A percentile compares a stretch with the other conserved stretches of the same genome.
phyloP scores from a whole-genome alignment of 2,113 vertebrate species.

The Vicugna pacos region DNA sequence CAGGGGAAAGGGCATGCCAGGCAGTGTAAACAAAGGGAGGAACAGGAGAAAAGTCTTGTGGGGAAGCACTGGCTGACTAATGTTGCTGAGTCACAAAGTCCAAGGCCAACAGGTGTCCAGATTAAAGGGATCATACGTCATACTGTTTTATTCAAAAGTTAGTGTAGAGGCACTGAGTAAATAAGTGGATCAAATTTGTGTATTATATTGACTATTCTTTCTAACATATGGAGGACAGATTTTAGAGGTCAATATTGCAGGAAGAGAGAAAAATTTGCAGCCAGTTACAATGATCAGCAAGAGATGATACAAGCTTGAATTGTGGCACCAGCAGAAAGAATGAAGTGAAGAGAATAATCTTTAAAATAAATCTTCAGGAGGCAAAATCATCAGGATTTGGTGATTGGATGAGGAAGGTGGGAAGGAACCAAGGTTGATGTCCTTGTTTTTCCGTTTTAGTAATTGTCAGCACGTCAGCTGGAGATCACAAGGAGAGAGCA shows the following conservation, averaged over 20 bases:
- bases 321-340: not conserved
- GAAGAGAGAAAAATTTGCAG: not conserved
- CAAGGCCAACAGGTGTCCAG: not conserved
- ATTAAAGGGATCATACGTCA: not conserved
- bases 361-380: not conserved
- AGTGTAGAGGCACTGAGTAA: not conserved
- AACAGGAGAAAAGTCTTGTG: not conserved
- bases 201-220: not conserved
- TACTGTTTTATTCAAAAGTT: not conserved
- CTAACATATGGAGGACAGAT: not conserved
- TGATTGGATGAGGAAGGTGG: not conserved
- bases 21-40: not conserved
- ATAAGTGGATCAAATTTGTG: not conserved
- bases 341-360: not conserved
- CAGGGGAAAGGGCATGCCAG: not conserved
- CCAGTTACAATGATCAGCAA: not conserved
- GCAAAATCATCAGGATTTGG: not conserved
- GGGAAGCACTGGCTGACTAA: not conserved
- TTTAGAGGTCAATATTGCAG: not conserved
- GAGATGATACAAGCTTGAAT: not conserved
- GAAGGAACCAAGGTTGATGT: not conserved
- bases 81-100: not conserved
- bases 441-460: not conserved
- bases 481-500: not conserved
- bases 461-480: not conserved